A percentile compares a stretch with the other conserved stretches of the same genome.
phyloP scores from a whole-genome alignment of 2,113 vertebrate genomes.

The Pelecanoides urinatrix region DNA sequence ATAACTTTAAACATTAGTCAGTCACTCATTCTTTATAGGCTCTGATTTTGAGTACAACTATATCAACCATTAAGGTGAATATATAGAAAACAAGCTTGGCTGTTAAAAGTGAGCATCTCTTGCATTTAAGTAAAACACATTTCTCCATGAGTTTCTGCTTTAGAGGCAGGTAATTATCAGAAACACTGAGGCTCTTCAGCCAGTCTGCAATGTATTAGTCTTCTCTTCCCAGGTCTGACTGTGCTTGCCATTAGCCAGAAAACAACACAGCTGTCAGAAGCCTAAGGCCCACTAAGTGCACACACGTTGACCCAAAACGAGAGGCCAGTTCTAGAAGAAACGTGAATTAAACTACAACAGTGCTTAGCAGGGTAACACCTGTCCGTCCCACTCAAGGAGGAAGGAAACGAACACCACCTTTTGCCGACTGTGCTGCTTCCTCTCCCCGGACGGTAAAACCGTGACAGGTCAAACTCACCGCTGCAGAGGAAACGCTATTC shows the following conservation, averaged over 20 bases:
- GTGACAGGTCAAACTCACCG: not conserved
- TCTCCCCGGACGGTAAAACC: not conserved
- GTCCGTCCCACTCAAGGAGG: rapidly evolving
- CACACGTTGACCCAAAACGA: not conserved
- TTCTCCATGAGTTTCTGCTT: not conserved
- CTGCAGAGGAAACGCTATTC: not conserved
- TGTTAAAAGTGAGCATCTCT: not conserved
- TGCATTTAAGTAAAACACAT: not conserved
- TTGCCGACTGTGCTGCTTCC: too few relatives aligned
- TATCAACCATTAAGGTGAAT: not conserved
- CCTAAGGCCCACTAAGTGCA: not conserved
- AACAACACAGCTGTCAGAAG: not conserved
- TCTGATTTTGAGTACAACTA: not conserved
- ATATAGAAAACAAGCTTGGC: not conserved
- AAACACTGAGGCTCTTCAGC: not conserved
- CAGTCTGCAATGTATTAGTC: not conserved
- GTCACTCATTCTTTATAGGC: not conserved
- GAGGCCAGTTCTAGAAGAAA: not conserved
- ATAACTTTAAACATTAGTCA: not conserved
- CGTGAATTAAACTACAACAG: rapidly evolving
- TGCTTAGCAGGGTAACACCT: rapidly evolving
- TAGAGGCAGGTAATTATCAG: not conserved
- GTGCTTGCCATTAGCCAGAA: not conserved
- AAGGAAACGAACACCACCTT: not conserved
- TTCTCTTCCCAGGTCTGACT: not conserved